Evolutionary conservation across 1,140 invertebrate species (phyloP).

Genomic region (Lepidotrigona ventralis): DNA sequence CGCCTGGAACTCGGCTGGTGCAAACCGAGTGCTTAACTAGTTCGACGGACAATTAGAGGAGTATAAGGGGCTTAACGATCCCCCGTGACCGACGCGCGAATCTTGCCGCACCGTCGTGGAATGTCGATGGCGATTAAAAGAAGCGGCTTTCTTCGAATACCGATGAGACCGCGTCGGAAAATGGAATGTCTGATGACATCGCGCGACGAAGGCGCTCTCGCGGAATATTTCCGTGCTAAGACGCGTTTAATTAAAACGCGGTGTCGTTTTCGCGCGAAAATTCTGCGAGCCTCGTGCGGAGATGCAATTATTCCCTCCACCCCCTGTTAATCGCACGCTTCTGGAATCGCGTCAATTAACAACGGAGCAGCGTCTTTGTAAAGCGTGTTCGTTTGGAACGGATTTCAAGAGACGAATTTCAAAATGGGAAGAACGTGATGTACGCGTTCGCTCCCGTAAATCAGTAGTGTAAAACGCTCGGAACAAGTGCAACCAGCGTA

Average conservation of each 20-base stretch:
- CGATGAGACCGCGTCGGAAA: slow-evolving; percentile 1
- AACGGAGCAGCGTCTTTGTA: not conserved
- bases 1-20: not conserved
- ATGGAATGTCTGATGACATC: slow-evolving; percentile 17
- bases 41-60: slow-evolving; percentile 9
- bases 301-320: not conserved
- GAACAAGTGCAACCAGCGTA: not conserved
- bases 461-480: not conserved
- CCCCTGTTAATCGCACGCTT: not conserved
- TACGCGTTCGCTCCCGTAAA: not conserved
- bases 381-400: not conserved
- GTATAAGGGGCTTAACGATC: not conserved
- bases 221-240: slow-evolving; percentile 26
- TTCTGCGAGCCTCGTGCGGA: not conserved
- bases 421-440: too few species aligned
- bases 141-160: slow-evolving; percentile 33
- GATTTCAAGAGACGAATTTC: not conserved
- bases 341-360: not conserved
- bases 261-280: too few species aligned
- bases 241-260: slow-evolving; percentile 33
- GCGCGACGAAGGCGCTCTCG: too few species aligned
- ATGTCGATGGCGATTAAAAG: slow-evolving; percentile 27
- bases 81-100: not conserved
- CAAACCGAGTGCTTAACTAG: not conserved
- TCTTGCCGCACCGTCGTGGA: not conserved